Evolutionary conservation across 1,140 invertebrate genomes (phyloP), one percentile per base, ranked within the genome.

Genomic region (Drosophila willistoni): DNA sequence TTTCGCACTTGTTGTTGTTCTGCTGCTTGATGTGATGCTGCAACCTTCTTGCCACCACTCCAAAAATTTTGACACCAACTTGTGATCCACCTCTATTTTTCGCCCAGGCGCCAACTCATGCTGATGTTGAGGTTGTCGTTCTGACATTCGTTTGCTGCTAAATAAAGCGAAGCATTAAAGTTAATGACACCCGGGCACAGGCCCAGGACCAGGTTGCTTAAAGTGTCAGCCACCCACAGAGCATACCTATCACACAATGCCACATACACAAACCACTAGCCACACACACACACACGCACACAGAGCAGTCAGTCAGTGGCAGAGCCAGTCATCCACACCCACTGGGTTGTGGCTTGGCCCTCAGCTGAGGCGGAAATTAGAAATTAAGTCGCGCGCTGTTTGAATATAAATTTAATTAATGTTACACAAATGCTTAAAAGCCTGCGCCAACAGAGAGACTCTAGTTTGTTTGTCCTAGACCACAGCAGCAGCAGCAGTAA

Each of bases 361-460:
- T 70, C 68, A 69, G 79, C 61, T 75, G 81, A 69, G 74, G 84
- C 84, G 84, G 84, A 89, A 89, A 89, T 89, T 89, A 89, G 84
- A 89, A 89, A 89, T 89, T 89, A 89, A 89, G 84, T 89, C 84
- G 84, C 84, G 86, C 84, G 84, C 84, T 79, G 84, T 89, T 89
- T 89, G 84, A 89, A 89, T 89, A 89, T 89, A 89, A 89, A 89
- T 89, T 89, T 89, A 89, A 89, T 89, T 89, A 89, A 89, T 89
- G 84, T 89, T 79, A 89, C 84, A 89, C 84, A 86, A 86, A 86
- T 89, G 84, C 84, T 89, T 89, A 89, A 90, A 89, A 89, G 83
- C 76, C 68, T 68, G 75, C 73, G 29, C 47, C 56, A 59, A 34
- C 63, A 62, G 39, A 41, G 39, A 41, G 10, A 34, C 76, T 67